These are phyloP conservation scores for Leptinotarsa undecemlineata DNA, from an alignment of 1,140 invertebrate species.

Conservation along the genomic window DNA sequence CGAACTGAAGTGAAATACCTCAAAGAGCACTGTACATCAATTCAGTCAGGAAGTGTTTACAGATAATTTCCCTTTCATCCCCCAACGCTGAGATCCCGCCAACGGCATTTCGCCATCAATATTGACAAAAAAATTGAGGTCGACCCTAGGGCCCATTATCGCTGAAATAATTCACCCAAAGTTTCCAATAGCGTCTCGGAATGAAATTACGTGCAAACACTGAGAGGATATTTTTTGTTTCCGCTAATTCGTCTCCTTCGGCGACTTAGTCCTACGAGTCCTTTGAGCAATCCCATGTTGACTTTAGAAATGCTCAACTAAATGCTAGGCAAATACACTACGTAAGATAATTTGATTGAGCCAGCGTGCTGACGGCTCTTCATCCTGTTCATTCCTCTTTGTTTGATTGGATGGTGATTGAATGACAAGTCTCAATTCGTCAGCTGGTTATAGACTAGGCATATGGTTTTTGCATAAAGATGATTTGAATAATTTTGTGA, in stretches of 20 bases:
- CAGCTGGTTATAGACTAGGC: conserved; percentile 9
- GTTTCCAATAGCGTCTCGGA: neutral
- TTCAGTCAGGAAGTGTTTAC: neutral
- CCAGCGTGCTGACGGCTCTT: conserved; percentile 14
- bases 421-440: conserved; percentile 23
- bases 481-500: too few species aligned
- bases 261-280: neutral
- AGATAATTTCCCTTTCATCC: neutral
- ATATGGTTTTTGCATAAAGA: neutral
- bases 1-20: too few species aligned
- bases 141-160: neutral
- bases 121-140: neutral
- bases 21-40: too few species aligned
- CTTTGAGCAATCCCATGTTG: conserved; percentile 15
- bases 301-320: conserved; percentile 20
- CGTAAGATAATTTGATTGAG: conserved; percentile 21
- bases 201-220: conserved; percentile 19
- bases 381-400: neutral
- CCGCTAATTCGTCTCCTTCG: conserved; percentile 2
- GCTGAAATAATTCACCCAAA: neutral
- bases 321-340: conserved; percentile 17
- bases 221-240: conserved; percentile 12
- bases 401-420: neutral
- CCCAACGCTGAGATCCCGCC: neutral
- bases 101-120: neutral